Evolutionary conservation across 53 echinoderm and acorn worm species (phyloP).

Genomic region (Temnopleurus reevesii): DNA sequence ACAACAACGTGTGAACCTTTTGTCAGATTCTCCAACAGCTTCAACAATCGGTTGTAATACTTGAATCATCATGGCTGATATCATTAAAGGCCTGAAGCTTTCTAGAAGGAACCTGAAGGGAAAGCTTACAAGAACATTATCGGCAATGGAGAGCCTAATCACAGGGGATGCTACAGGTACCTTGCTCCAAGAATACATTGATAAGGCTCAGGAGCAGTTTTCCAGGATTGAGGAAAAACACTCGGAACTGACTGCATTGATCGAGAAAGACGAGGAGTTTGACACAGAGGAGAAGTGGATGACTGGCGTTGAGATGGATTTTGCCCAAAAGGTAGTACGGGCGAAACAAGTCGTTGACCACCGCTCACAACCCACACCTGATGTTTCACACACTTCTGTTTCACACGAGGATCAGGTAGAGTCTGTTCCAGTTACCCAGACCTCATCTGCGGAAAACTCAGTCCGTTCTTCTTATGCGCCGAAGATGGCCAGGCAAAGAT

Average conservation of each 20-base stretch:
- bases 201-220: conserved; percentile 30
- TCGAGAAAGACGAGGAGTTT: not conserved
- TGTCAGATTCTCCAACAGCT: not conserved
- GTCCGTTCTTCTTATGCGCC: not conserved
- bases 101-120: conserved; percentile 6
- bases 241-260: not conserved
- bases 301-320: not conserved
- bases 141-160: not conserved
- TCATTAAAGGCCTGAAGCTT: not conserved
- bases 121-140: not conserved
- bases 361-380: not conserved
- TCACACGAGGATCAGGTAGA: not conserved
- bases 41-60: not conserved
- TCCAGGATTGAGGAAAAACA: not conserved
- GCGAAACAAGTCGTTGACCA: not conserved
- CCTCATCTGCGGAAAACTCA: not conserved
- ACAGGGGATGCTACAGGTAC: not conserved
- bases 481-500: conserved; percentile 75
- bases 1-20: no score
- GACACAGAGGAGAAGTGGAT: conserved; percentile 18
- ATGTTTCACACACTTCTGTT: not conserved
- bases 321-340: not conserved
- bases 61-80: not conserved
- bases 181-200: conserved; percentile 11
- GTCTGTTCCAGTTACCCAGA: no score